Evolutionary conservation across 2,113 vertebrate species (phyloP).

Genomic region (Azemiops feae): DNA sequence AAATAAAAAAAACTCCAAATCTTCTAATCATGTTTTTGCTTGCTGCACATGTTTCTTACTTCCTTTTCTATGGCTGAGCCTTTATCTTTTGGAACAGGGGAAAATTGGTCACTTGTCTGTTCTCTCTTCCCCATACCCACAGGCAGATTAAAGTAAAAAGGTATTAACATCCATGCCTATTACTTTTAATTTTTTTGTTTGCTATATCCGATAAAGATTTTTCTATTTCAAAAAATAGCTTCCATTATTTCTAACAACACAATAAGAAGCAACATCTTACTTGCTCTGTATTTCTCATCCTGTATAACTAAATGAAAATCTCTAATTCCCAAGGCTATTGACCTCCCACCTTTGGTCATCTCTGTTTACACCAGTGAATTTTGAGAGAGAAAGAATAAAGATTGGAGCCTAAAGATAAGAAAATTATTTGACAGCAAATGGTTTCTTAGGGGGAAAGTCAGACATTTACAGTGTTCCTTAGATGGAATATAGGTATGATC

Average conservation of each 20-base stretch:
- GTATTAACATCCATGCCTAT: background rate
- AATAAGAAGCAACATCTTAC: slow-evolving; percentile 12
- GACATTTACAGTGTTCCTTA: slow-evolving; percentile 47
- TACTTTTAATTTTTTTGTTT: background rate
- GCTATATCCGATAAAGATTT: background rate
- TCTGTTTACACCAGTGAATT: background rate
- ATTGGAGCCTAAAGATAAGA: slow-evolving; percentile 45
- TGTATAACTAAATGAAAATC: background rate
- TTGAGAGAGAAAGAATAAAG: slow-evolving; percentile 39
- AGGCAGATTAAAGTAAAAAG: background rate
- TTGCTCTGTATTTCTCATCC: background rate
- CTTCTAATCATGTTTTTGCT: background rate
- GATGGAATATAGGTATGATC: slow-evolving; percentile 39
- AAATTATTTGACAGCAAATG: slow-evolving; percentile 49
- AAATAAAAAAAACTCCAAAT: background rate
- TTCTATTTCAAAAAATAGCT: slow-evolving; percentile 2
- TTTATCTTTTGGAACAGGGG: background rate
- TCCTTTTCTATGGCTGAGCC: background rate
- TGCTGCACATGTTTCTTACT: background rate
- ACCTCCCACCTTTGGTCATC: slow-evolving; percentile 5
- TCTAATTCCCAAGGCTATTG: slow-evolving; percentile 15
- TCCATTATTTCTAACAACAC: slow-evolving; percentile 1
- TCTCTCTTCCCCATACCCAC: background rate
- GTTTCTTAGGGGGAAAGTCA: slow-evolving; percentile 33
- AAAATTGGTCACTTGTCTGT: background rate